phyloP scores from a whole-genome alignment of 2,888 invertebrate genomes.

The Exephanes ischioxanthus region DNA sequence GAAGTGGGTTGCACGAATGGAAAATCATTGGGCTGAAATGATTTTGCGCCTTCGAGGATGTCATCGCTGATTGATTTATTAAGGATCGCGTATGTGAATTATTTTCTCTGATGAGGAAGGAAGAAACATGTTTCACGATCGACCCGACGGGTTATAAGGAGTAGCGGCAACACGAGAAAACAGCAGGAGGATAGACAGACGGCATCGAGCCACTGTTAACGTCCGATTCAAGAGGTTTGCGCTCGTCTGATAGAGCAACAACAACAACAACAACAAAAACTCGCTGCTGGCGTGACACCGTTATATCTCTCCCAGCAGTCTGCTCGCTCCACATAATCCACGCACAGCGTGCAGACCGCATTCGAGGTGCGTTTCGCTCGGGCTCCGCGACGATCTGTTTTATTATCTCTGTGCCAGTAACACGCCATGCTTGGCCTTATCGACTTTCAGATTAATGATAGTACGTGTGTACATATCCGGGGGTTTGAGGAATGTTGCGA shows the following conservation, averaged over 20 bases:
- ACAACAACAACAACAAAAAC: slow-evolving; percentile 37
- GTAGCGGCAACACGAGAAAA: slow-evolving; percentile 25
- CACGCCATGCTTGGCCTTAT: slow-evolving; percentile 5
- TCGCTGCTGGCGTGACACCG: slow-evolving; percentile 52
- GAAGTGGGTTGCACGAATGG: slow-evolving; percentile 23
- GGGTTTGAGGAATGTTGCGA: background rate
- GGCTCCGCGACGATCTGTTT: slow-evolving; percentile 19
- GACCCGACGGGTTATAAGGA: slow-evolving; percentile 26
- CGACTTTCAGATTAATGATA: slow-evolving; percentile 29
- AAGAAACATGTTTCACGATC: slow-evolving; percentile 50
- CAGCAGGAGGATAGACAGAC: slow-evolving; percentile 44
- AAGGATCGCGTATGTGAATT: background rate
- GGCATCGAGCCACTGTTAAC: slow-evolving; percentile 45
- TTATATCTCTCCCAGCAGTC: slow-evolving; percentile 40
- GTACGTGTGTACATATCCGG: background rate
- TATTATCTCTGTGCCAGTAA: slow-evolving; percentile 10
- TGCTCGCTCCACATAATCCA: slow-evolving; percentile 45
- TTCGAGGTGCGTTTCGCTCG: slow-evolving; percentile 18
- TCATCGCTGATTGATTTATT: slow-evolving; percentile 51
- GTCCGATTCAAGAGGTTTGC: slow-evolving; percentile 37
- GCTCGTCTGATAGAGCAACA: slow-evolving; percentile 18
- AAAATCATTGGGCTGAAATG: slow-evolving; percentile 35
- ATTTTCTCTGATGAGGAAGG: slow-evolving; percentile 31
- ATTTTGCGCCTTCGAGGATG: slow-evolving; percentile 20
- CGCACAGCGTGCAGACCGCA: slow-evolving; percentile 4